Evolutionary conservation across 2,797 vertebrate species (phyloP).

Genomic region (Macropodus opercularis): DNA sequence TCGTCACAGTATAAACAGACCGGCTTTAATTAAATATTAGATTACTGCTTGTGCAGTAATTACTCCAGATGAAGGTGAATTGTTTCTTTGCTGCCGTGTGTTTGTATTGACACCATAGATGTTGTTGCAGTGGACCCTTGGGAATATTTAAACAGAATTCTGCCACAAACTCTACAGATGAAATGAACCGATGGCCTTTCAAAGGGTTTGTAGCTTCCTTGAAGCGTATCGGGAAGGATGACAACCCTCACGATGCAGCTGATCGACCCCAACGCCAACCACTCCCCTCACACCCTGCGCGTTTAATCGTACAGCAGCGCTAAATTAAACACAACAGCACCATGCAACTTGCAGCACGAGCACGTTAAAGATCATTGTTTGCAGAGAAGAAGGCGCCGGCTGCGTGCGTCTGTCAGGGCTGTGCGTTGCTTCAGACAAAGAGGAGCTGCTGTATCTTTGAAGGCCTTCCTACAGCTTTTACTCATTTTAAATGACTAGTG

Average conservation of each 20-base stretch:
- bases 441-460: background rate
- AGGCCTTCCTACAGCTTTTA: conserved; percentile 2
- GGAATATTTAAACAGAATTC: conserved; percentile 1
- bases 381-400: background rate
- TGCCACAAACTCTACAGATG: background rate
- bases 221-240: background rate
- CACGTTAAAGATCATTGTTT: too few species aligned
- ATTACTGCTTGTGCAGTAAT: conserved; percentile 18
- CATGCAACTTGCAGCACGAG: background rate
- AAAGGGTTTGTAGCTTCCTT: background rate
- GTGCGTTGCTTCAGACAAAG: conserved; percentile 2
- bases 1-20: conserved; percentile 20
- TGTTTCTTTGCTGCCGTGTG: conserved; percentile 9
- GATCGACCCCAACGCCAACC: too few species aligned
- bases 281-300: too few species aligned
- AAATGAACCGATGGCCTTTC: background rate
- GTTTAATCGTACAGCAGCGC: too few species aligned
- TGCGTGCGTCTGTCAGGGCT: background rate
- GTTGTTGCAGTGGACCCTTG: conserved; percentile 8
- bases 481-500: conserved; percentile 5
- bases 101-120: conserved; percentile 13
- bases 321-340: background rate
- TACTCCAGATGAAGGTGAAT: conserved; percentile 21
- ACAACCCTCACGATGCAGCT: background rate
- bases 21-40: conserved; percentile 24